A percentile compares a stretch with the other conserved stretches of the same genome.
These are phyloP conservation scores for Corella eumyota DNA, from an alignment of 23 tunicate species.

Conservation along the genomic window DNA sequence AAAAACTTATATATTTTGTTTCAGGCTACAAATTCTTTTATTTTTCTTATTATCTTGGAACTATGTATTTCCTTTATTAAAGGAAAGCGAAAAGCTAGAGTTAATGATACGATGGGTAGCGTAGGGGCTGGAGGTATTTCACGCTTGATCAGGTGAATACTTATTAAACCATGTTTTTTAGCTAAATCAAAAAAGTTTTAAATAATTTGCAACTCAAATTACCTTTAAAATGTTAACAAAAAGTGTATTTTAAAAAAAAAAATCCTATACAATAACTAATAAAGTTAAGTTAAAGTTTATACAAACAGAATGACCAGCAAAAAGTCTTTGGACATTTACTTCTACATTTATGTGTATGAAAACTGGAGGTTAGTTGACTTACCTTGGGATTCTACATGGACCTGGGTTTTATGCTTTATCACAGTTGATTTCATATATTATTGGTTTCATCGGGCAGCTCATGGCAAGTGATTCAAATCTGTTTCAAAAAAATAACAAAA, in stretches of 20 bases:
- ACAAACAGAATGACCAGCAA: constrained; percentile 36
- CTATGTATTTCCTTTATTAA: constrained; percentile 14
- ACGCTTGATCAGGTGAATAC: constrained; percentile 13
- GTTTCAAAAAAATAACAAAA: too few species aligned
- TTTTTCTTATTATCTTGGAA: constrained; percentile 37
- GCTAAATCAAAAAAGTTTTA: not conserved
- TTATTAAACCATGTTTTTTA: not conserved
- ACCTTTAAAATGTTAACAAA: too few species aligned
- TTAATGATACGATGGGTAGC: constrained; percentile 60
- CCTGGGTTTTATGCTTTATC: constrained; percentile 56
- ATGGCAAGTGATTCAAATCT: too few species aligned
- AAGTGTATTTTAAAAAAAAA: not conserved
- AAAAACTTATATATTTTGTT: too few species aligned
- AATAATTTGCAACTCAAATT: too few species aligned
- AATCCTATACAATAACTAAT: not conserved
- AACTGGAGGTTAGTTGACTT: constrained; percentile 40
- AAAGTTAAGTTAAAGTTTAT: constrained; percentile 1
- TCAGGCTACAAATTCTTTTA: constrained; percentile 46
- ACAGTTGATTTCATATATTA: constrained; percentile 78
- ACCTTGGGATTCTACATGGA: constrained; percentile 58
- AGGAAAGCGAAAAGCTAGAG: constrained; percentile 21
- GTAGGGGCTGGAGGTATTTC: constrained; percentile 46
- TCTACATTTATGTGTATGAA: constrained; percentile 61
- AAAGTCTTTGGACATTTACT: constrained; percentile 23
- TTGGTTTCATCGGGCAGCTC: constrained; percentile 83